phyloP scores from a whole-genome alignment of 2,888 invertebrate species.

The Drosophila ustulata region DNA sequence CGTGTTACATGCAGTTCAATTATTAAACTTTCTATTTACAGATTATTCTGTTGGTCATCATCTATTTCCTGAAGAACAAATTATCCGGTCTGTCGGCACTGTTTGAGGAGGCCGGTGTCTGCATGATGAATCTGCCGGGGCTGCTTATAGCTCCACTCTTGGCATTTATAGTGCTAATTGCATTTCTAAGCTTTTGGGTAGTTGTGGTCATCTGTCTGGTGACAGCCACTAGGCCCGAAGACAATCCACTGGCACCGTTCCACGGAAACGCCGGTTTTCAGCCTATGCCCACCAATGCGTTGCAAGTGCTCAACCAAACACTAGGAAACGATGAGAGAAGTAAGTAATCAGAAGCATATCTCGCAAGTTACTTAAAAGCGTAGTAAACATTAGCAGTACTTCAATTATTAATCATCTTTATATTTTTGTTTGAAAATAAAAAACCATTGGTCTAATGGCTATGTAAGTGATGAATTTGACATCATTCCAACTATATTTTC shows the following conservation, averaged over 20 bases:
- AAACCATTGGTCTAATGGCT: constrained; percentile 34
- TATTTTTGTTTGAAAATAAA: constrained; percentile 30
- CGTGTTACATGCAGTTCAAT: neutral
- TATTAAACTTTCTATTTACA: constrained; percentile 81
- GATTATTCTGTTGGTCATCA: constrained; percentile 90
- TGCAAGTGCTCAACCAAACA: constrained; percentile 56
- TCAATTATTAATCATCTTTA: constrained; percentile 49
- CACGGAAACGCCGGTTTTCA: constrained; percentile 68
- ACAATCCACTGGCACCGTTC: constrained; percentile 85
- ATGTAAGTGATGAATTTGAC: constrained; percentile 51
- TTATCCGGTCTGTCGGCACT: constrained; percentile 93
- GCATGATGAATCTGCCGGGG: constrained; percentile 93
- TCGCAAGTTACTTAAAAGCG: neutral
- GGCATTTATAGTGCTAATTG: constrained; percentile 91
- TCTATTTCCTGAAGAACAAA: constrained; percentile 92
- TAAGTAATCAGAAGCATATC: constrained; percentile 47
- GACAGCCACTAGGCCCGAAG: constrained; percentile 91
- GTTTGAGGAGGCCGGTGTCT: constrained; percentile 95
- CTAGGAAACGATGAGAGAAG: constrained; percentile 75
- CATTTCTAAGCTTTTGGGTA: constrained; percentile 95
- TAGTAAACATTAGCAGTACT: constrained; percentile 8
- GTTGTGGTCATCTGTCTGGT: constrained; percentile 91
- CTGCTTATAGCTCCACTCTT: constrained; percentile 93
- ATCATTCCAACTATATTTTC: neutral
- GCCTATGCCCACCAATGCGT: constrained; percentile 41